Base-by-base conservation (phyloP, 2,113 vertebrate genomes). In the Eulacestoma nigropectus region DNA sequence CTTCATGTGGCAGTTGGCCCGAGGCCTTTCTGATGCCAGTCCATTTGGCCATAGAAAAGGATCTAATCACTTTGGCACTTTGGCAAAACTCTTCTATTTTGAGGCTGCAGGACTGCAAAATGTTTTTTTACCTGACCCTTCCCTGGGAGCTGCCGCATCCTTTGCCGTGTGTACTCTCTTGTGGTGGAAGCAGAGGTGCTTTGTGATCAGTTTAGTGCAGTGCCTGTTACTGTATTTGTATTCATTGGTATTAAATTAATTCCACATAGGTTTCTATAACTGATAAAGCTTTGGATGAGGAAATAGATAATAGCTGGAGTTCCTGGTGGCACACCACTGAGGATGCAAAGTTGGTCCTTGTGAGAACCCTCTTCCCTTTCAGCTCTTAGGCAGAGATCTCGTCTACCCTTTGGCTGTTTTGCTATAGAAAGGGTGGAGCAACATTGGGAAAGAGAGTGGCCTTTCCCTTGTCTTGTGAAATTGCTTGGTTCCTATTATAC, bases 401-500 rank as follows among this genome's bases (percentile, higher is more conserved):
- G 68, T 89, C 73, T 70, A 63, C 55, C 60, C 79, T 93, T 84
- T 86, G 53, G 67, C 11, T 95, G 47, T 94, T 76, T 94, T 88
- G 90, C 62, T 94, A 16, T 13, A 57, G 81, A 77, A 90, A 89
- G 87, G 86, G 83, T 95, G 92, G 76, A 91, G 89, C 67, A 89
- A 7, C 78, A 56, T 2, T 44, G 84, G 93, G 90, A 97, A 96
- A 91, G 91, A 92, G 96, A 80, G 55, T 87, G 94, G 95, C 94
- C 96, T 97, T 97, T 97, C 93, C 74, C 94, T 97, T 97, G 92
- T 97, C 94, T 95, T 47, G 13, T 95, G 77, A 92, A 97, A 96
- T 94, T 87, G 73, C 85, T 88, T 95, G 6, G 44, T 94, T 95
- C 86, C 92, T 35, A 46, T 94, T 32, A 17, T 63, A 77, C 75